phyloP scores from a whole-genome alignment of 2,113 vertebrate species.

The Phrynosoma platyrhinos region DNA sequence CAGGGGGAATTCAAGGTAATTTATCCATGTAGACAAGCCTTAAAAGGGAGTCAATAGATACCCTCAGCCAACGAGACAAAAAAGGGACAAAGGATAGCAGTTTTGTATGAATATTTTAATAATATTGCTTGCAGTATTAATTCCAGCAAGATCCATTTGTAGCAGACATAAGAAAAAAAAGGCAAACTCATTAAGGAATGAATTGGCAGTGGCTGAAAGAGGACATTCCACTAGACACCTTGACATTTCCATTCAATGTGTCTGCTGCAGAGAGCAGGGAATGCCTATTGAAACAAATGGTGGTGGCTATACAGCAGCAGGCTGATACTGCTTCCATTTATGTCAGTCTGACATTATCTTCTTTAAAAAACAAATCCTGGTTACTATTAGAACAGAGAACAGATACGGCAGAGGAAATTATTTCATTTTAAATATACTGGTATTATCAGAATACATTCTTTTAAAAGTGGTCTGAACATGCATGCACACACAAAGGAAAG shows the following conservation, averaged over 20 bases:
- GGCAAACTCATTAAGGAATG: background rate
- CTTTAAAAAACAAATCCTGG: background rate
- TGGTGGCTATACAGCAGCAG: background rate
- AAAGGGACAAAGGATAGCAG: background rate
- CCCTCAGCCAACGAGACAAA: background rate
- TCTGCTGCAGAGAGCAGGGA: background rate
- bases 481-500: background rate
- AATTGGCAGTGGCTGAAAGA: background rate
- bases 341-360: too few relatives aligned
- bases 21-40: too few relatives aligned
- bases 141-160: background rate
- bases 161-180: constrained; percentile 1
- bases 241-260: background rate
- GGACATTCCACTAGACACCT: background rate
- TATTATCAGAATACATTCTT: constrained; percentile 2
- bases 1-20: too few relatives aligned
- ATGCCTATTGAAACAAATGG: background rate
- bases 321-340: constrained; percentile 1
- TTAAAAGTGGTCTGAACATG: background rate
- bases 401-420: background rate
- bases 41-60: background rate
- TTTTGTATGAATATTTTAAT: constrained; percentile 1
- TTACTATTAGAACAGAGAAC: background rate
- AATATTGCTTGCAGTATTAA: background rate
- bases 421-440: background rate